Evolutionary conservation across 1,140 invertebrate genomes (phyloP).

Genomic region (Hormaphis cornu): DNA sequence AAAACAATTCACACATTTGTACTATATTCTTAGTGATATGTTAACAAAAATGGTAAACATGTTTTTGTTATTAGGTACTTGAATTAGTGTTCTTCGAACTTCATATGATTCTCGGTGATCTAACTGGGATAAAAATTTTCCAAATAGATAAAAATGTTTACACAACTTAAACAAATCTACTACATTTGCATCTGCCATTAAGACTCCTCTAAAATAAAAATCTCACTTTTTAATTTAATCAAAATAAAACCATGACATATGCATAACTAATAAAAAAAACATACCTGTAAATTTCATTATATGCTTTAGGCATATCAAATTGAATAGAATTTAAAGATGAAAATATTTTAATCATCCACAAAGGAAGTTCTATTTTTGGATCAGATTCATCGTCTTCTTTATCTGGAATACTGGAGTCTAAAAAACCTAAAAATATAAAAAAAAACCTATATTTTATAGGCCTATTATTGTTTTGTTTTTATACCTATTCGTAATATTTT

Average conservation of each 20-base stretch:
- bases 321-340: constrained; percentile 29
- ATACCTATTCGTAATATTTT: too few species aligned
- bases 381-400: constrained; percentile 45
- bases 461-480: too few species aligned
- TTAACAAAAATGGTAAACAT: background rate
- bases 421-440: constrained; percentile 31
- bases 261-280: background rate
- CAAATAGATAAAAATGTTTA: constrained; percentile 38
- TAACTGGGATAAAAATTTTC: constrained; percentile 35
- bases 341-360: constrained; percentile 35
- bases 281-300: constrained; percentile 36
- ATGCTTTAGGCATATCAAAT: constrained; percentile 35
- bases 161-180: constrained; percentile 37
- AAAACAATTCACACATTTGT: background rate
- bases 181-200: constrained; percentile 37
- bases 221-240: background rate
- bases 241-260: background rate
- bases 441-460: background rate
- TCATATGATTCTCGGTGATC: constrained; percentile 34
- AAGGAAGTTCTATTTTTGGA: constrained; percentile 45
- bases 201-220: constrained; percentile 36
- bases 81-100: constrained; percentile 36
- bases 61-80: constrained; percentile 42
- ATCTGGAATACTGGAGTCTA: constrained; percentile 38
- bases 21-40: too few species aligned